Conservation (phyloP, 2,888 invertebrate genomes). For the Rugalucina vietnamica region DNA sequence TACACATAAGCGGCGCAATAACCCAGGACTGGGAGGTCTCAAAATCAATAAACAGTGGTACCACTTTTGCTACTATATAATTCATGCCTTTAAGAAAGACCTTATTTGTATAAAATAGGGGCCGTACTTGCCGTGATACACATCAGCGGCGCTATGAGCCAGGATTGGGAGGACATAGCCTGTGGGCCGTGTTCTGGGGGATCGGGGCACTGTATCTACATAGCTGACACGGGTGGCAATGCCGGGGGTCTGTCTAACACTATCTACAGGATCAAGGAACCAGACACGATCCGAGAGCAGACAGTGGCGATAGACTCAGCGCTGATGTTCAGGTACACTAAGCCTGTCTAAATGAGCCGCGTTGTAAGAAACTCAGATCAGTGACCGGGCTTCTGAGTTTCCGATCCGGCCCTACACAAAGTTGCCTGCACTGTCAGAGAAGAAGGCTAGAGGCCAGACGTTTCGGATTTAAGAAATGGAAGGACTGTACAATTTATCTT, state of each 20-base stretch:
- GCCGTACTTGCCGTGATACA: constrained; percentile 48
- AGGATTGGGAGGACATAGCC: constrained; percentile 68
- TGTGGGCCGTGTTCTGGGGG: constrained; percentile 59
- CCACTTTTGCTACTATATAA: too few species aligned
- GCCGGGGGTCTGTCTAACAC: constrained; percentile 59
- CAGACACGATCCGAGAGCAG: constrained; percentile 20
- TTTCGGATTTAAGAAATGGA: too few species aligned
- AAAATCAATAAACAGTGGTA: too few species aligned
- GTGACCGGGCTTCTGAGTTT: too few species aligned
- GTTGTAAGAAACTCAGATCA: too few species aligned
- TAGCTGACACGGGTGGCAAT: constrained; percentile 64
- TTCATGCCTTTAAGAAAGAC: too few species aligned
- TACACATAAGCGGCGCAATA: constrained; percentile 55
- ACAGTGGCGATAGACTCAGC: constrained; percentile 31
- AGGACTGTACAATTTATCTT: too few species aligned
- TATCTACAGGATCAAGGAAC: constrained; percentile 62
- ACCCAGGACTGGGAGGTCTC: constrained; percentile 65
- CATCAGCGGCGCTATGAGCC: constrained; percentile 54
- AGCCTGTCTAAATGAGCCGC: too few species aligned
- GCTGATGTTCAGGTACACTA: constrained; percentile 55
- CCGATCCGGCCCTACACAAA: too few species aligned
- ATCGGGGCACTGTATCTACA: constrained; percentile 60
- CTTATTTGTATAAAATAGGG: too few species aligned
- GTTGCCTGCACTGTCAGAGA: too few species aligned
- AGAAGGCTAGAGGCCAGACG: too few species aligned